Conservation (phyloP, 1,140 invertebrate genomes). For the Caenorhabditis elegans region WBcel235 BX284606.5:4231001-4231500, state of each 20-base stretch:
- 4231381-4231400: not conserved
- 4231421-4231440: not conserved
- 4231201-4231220: conserved; percentile 65
- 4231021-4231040: no score
- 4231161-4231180: conserved; percentile 70
- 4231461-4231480: not conserved
- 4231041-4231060: no score
- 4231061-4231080: not conserved
- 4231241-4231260: no score
- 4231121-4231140: conserved; percentile 71
- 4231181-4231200: conserved; percentile 66
- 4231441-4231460: not conserved
- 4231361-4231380: not conserved
- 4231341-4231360: not conserved
- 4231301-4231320: not conserved
- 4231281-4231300: not conserved
- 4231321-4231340: not conserved
- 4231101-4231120: conserved; percentile 70
- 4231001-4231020: no score
- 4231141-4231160: conserved; percentile 70
- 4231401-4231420: not conserved
- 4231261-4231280: not conserved
- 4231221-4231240: no score
- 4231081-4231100: conserved; percentile 42
- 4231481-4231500: not conserved